Evolutionary conservation across 2,797 vertebrate species (phyloP).

Genomic region (Pseudochirops corinnae): DNA sequence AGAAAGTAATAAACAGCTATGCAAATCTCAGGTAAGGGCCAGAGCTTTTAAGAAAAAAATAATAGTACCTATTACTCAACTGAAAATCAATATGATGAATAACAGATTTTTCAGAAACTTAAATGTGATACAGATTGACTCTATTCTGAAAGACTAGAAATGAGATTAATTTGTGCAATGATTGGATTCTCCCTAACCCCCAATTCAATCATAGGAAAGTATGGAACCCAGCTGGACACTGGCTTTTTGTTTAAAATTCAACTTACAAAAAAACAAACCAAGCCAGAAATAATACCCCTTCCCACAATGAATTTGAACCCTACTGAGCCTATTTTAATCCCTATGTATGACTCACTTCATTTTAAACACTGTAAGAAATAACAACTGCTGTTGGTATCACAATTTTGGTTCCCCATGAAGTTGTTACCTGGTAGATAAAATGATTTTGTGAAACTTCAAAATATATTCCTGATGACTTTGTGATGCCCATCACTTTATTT

Average conservation of each 20-base stretch:
- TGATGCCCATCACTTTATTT: not conserved
- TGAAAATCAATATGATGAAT: slow-evolving; percentile 12
- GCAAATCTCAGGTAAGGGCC: not conserved
- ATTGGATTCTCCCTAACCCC: not conserved
- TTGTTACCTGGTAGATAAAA: not conserved
- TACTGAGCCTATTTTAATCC: not conserved
- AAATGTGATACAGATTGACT: not conserved
- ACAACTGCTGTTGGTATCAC: not conserved
- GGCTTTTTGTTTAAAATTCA: not conserved
- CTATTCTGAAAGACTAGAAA: not conserved
- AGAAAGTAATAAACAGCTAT: slow-evolving; percentile 32
- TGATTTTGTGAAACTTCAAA: not conserved
- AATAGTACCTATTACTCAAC: not conserved
- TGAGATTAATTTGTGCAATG: slow-evolving; percentile 25
- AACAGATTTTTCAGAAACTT: not conserved
- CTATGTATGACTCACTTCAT: not conserved
- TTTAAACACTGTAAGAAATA: slow-evolving; percentile 1
- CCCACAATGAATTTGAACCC: slow-evolving; percentile 22
- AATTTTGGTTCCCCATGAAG: not conserved
- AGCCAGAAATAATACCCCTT: not conserved
- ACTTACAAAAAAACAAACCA: not conserved
- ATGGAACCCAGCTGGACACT: not conserved
- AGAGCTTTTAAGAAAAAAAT: slow-evolving; percentile 9
- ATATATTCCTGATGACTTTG: not conserved
- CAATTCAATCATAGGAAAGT: not conserved